Evolutionary conservation across 2,888 invertebrate species (phyloP), one percentile per base, ranked within the genome.

Genomic region (Drepanosiphum platanoidis): DNA sequence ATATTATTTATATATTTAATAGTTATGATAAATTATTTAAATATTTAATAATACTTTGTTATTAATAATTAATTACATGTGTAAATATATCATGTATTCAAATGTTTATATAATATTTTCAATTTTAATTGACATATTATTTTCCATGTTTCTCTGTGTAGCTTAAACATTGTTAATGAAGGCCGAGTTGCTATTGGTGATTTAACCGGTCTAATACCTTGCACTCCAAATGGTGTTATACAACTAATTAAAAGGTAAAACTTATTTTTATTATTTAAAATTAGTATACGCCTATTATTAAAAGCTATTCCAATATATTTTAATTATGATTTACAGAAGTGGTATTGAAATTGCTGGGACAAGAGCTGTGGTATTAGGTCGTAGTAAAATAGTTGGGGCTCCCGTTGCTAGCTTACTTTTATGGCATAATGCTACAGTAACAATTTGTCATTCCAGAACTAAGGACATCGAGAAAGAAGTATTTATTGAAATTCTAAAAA

Each of bases 301-400:
- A 46, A 70, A 18, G n/a, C 58, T 42, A 34, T 74, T 70, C 42
- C 11, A 42, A 52, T 22, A 66, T n/a, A 13, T 27, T 42, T 70
- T n/a, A 27, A 32, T 79, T 71, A 22, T 77, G 30, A 80, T 79
- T n/a, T 78, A 36, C 27, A 78, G 79, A 34, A 93, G 94, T 74
- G 96, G 96, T 1, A 92, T 94, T 0, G 88, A 92, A 87, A 94
- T 98, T 80, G 92, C 93, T 66, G 98, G 98, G 7, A 94, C 95
- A 86, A 92, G 92, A 87, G 98, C 96, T 3, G 98, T 99, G 4
- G 98, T 99, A 30, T 90, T 99, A 66, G 99, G 99, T 0, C 92
- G 99, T 88, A 98, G 98, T 90, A 97, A 98, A 91, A 99, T 99
- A 89, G 98, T 99, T 1, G 99, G 99, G 70, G 96, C 97, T 0